These are phyloP conservation scores for Crotalus tigris DNA, from an alignment of 2,113 vertebrate species.

Conservation along the genomic window DNA sequence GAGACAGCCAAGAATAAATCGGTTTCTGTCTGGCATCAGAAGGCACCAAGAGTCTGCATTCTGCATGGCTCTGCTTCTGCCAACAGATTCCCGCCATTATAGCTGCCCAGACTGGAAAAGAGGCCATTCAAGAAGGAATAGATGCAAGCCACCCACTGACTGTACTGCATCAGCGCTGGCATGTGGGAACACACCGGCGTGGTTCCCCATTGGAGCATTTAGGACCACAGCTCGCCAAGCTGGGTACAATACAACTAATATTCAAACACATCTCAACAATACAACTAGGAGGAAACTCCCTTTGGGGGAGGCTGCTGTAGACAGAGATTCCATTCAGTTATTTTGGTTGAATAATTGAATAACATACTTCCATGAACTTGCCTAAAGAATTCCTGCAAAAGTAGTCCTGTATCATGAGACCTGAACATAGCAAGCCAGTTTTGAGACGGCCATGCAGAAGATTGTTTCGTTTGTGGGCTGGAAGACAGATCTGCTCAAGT, in stretches of 20 bases:
- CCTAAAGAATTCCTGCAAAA: not conserved
- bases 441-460: not conserved
- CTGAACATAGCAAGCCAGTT: not conserved
- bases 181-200: not conserved
- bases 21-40: not conserved
- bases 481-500: not conserved
- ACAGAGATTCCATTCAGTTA: not conserved
- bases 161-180: not conserved
- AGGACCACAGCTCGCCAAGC: not conserved
- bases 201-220: not conserved
- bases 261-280: not conserved
- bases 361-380: not conserved
- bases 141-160: not conserved
- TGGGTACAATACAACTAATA: not conserved
- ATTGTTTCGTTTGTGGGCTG: not conserved
- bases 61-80: not conserved
- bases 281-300: not conserved
- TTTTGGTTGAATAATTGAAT: not conserved
- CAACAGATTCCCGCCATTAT: not conserved
- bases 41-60: not conserved
- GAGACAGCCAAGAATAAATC: conserved; percentile 2
- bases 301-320: not conserved
- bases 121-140: not conserved
- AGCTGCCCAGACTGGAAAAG: not conserved
- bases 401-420: not conserved